Evolutionary conservation across 2,888 invertebrate genomes (phyloP), one percentile per base, ranked within the genome.

Genomic region (Choreutis nemorana): DNA sequence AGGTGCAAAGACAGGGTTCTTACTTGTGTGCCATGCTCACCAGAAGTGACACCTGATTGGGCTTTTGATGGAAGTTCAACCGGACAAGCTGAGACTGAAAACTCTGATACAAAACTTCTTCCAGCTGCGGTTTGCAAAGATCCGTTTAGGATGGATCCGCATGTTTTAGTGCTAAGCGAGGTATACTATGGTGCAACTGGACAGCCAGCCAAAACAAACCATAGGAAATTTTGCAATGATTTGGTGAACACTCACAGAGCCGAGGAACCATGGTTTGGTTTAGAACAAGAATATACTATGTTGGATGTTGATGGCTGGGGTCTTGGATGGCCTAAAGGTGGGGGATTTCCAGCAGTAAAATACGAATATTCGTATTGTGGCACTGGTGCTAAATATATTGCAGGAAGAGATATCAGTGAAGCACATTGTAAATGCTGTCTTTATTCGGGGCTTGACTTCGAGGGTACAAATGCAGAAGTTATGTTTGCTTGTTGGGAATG

Each of bases 381-480:
- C 27, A 93, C 97, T 1, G 97, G 97, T 10, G 92, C 96, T 10
- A 87, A 94, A 62, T 91, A 90, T 64, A 90, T 94, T 5, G 93
- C 89, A 51, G 98, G 95, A 4, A 84, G 98, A 34, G 97, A 98
- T 55, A 85, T 98, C 38, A 86, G 90, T 10, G 97, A 97, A 68
- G 88, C 94, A 5, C 98, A 99, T 52, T 49, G 57, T 1, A 63
- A 68, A 38, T 73, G 95, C 5, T 97, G 97, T 55, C 79, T 99
- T 28, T 97, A 94, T 63, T 90, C 97, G 34, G 98, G 97, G 24
- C 83, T 97, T 36, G 91, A 91, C 47, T 90, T 97, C 45, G 85
- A 91, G 40, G 98, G 98, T 18, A 92, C 91, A 18, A 99, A 98
- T 60, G 97, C 97, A 3, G 98, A 99, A 78, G 97, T 97, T 14